Base-by-base conservation (phyloP, 2,888 invertebrate species). In the Julus scandinavius region DNA sequence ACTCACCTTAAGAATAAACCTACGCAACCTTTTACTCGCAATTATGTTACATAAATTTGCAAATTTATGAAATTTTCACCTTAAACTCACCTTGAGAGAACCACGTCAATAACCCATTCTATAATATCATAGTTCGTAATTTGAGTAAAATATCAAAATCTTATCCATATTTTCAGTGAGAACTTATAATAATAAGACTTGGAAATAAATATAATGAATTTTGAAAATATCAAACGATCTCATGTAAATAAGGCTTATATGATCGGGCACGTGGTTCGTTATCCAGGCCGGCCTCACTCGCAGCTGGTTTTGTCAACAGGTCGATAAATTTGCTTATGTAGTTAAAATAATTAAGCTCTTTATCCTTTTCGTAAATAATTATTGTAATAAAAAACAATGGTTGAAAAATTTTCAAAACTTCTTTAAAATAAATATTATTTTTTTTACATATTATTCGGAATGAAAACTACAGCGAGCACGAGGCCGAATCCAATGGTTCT, bases 241-340 rank as follows among this genome's bases (percentile, higher is more conserved):
- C 63, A 20, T 63, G 63, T n/a, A 63, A 63, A 20, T 63, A 63
- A 63, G 63, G 63, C 63, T n/a, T 63, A 63, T 54, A 15, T 63
- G 63, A 58, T 15, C 13, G n/a, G 7, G 63, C 63, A 63, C 63
- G 63, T 63, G 63, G 63, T 58, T 54, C 9, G 63, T 5, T n/a
- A 63, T 9, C 63, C 6, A n/a, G 9, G 63, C 63, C 63, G 63
- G 63, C 20, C 63, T 63, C 20, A n/a, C 63, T 63, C 20, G 63
- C 63, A 63, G 63, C 63, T 63, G 63, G 63, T 63, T 63, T 63
- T 63, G 63, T 63, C 63, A 63, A 63, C 63, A 63, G 63, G 63
- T 63, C 20, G 63, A 63, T 7, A 20, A 63, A 63, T 63, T 6
- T n/a, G n/a, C 63, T 3, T 63, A 20, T 20, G 3, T 20, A 4